Base-by-base conservation (phyloP, 2,888 invertebrate genomes). In the Catocala nupta region DNA sequence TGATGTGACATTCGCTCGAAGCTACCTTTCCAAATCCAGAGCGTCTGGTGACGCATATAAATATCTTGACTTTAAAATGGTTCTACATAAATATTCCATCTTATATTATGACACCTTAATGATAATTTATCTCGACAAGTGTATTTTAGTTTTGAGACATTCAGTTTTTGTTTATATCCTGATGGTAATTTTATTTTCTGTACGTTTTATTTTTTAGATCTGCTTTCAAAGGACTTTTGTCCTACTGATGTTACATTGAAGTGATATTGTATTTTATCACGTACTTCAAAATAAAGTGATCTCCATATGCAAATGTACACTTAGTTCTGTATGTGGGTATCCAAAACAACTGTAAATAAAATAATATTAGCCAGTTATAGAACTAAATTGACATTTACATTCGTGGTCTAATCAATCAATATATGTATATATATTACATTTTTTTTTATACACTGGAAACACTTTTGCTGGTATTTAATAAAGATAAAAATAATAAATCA, bases 231-330 rank as follows among this genome's bases (percentile, higher is more conserved):
- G 16, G 48, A 12, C 3, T 48, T 10, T 10, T 48, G 12, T 25
- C 54, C 33, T 44, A 63, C 39, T 43, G 48, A 25, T 61, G 34
- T 65, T 39, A 59, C 25, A 54, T 54, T 56, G 16, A 51, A 71
- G 25, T 52, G 43, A 69, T 57, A 55, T 59, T 68, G 61, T 61
- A 59, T 39, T 68, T 16, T 62, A 68, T 72, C 52, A 67, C 54
- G 57, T 49, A 36, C 16, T 8, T 70, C 36, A 12, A 55, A 42
- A 55, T 10, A 25, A 51, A 48, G 49, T 49, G n/a, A 48, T 48
- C 2, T 48, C 13, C 5, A 10, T 5, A 16, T 48, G 45, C 45
- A 45, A 12, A 51, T 51, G 51, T 12, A 36, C n/a, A 51, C 36
- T 51, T 36, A 50, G 50, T 34, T 11, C 12, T 4, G 9, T 7